Base-by-base conservation (phyloP, 2,113 vertebrate species). In the Coptodon rendalli region DNA sequence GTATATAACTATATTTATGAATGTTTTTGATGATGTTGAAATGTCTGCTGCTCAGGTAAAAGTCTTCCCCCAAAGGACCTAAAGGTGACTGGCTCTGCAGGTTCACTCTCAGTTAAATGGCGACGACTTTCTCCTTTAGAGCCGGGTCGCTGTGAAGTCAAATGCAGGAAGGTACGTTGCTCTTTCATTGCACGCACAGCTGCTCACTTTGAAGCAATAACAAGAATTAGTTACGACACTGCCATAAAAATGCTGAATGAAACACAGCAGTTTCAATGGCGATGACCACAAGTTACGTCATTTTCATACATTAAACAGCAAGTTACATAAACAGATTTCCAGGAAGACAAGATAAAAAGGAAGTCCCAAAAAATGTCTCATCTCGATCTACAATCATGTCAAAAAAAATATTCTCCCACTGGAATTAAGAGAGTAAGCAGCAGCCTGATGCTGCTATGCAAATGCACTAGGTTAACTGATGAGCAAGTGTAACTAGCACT, bases 91-190 rank as follows among this genome's bases (percentile, higher is more conserved):
- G 5, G 61, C 6, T 13, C 5, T 50, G 29, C 81, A 13, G 84
- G 82, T 56, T 4, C n/a, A 6, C 34, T 95, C 4, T 5, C 61
- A n/a, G 86, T 94, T 8, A 1, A 16, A 8, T 94, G 92, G 91
- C 9, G 2, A 2, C 6, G 5, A 5, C n/a, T 48, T 7, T 0
- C 1, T 3, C 1, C 0, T 1, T 1, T 1, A 6, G 0, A 3
- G 3, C 2, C 16, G 5, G n/a, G 45, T 43, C 7, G 3, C 31
- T 96, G 95, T 84, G 79, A 96, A 92, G 86, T 95, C 48, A 92
- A 88, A 85, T 93, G 90, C 82, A 76, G 11, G 5, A 81, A 92
- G 94, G 95, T 96, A 83, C 2, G 80, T 38, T 84, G 2, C 27
- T 31, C 73, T 31, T 78, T 78, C 43, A 76, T 12, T 54, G 59